Conservation (phyloP, 2,797 vertebrate genomes). For the Pangasius krempfi region DNA sequence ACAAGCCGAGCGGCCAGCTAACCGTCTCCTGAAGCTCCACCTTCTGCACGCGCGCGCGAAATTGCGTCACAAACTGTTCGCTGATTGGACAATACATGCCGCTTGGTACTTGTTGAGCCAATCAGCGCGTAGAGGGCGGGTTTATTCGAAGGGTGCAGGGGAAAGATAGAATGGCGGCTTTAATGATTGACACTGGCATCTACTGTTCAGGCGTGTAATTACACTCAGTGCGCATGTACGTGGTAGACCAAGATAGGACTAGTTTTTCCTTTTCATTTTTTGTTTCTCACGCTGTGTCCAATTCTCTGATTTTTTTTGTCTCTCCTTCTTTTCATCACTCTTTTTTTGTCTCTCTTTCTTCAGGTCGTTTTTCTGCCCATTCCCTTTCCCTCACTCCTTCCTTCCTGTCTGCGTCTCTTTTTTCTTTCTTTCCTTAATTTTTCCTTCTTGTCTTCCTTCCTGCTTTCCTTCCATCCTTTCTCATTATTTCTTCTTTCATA, state of each 20-base stretch:
- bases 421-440: neutral
- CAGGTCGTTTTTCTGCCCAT: neutral
- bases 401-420: neutral
- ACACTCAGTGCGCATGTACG: neutral
- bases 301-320: neutral
- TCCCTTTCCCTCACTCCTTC: neutral
- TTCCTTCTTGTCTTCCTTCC: neutral
- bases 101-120: neutral
- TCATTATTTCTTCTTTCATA: neutral
- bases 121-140: slow-evolving; percentile 3
- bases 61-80: neutral
- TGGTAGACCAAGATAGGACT: neutral
- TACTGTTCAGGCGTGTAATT: neutral
- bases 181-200: neutral
- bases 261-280: neutral
- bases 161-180: neutral
- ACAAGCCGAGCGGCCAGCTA: neutral
- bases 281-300: neutral
- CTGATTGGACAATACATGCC: neutral
- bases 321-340: neutral
- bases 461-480: neutral
- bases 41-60: too few species aligned
- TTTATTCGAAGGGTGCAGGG: neutral
- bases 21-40: neutral
- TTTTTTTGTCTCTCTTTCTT: neutral